These are phyloP conservation scores for Seriola rivoliana DNA, from an alignment of 2,113 vertebrate species.

Conservation along the genomic window DNA sequence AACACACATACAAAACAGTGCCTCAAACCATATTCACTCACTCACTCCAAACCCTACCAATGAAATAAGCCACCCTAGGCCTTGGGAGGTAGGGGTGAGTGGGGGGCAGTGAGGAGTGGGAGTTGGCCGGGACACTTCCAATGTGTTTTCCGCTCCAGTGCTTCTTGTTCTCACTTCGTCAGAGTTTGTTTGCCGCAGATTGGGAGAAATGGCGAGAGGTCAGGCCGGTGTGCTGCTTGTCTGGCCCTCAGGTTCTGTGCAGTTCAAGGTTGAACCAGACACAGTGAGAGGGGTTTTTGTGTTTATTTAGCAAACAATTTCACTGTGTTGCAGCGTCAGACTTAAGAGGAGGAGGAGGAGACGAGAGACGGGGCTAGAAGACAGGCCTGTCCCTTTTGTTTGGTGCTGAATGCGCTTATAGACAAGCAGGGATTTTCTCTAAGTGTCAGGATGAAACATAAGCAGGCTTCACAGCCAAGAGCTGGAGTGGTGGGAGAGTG, in stretches of 20 bases:
- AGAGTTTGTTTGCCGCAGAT: conserved; percentile 76
- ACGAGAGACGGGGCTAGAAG: conserved; percentile 32
- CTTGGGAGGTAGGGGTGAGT: conserved; percentile 53
- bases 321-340: conserved; percentile 37
- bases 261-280: conserved; percentile 75
- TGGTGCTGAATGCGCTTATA: conserved; percentile 69
- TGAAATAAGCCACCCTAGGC: conserved; percentile 69
- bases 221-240: conserved; percentile 56
- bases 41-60: conserved; percentile 55
- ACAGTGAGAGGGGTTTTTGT: conserved; percentile 36
- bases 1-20: conserved; percentile 6
- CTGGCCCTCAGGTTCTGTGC: conserved; percentile 58
- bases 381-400: conserved; percentile 65
- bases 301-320: conserved; percentile 66
- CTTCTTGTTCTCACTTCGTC: conserved; percentile 81
- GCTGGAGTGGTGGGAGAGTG: conserved; percentile 64
- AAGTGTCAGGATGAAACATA: conserved; percentile 77
- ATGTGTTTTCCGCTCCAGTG: conserved; percentile 77
- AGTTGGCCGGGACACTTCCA: conserved; percentile 75
- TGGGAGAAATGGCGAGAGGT: conserved; percentile 75
- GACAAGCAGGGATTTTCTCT: conserved; percentile 70
- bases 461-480: conserved; percentile 68
- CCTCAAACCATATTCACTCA: conserved; percentile 51
- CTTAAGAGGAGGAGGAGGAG: conserved; percentile 31
- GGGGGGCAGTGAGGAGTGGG: conserved; percentile 60